A percentile compares a stretch with the other conserved stretches of the same genome.
These are phyloP conservation scores for Allophyes oxyacanthae DNA, from an alignment of 2,888 invertebrate genomes.

Conservation along the genomic window DNA sequence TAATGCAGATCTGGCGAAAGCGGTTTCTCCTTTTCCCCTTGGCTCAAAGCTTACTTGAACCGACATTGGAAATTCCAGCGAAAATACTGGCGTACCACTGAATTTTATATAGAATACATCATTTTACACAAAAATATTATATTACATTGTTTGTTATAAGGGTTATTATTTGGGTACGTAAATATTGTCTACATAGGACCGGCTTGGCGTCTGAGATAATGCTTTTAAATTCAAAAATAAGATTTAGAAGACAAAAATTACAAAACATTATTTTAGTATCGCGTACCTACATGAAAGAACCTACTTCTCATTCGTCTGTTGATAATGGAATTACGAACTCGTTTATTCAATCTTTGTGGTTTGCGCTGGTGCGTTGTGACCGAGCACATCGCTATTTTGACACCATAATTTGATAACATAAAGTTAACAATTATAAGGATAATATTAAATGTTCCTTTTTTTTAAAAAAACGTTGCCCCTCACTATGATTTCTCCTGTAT, in stretches of 20 bases:
- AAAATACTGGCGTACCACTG: slow-evolving; percentile 16
- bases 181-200: slow-evolving; percentile 10
- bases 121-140: slow-evolving; percentile 1
- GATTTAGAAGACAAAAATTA: not conserved
- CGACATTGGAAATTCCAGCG: slow-evolving; percentile 58
- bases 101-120: slow-evolving; percentile 10
- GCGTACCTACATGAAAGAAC: slow-evolving; percentile 2
- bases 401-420: slow-evolving; percentile 22
- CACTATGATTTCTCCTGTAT: too few species aligned
- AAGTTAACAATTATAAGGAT: too few species aligned
- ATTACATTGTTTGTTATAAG: not conserved
- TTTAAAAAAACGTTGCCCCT: too few species aligned
- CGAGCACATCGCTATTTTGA: slow-evolving; percentile 29
- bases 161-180: not conserved
- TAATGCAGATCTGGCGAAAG: slow-evolving; percentile 54
- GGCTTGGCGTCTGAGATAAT: slow-evolving; percentile 7
- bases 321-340: slow-evolving; percentile 24
- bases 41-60: slow-evolving; percentile 56
- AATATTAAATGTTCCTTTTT: too few species aligned
- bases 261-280: slow-evolving; percentile 3
- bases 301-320: slow-evolving; percentile 30
- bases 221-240: slow-evolving; percentile 36
- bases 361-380: slow-evolving; percentile 15
- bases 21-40: slow-evolving; percentile 39
- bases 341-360: slow-evolving; percentile 34